Conservation (phyloP, 1,140 invertebrate genomes). For the Apis mellifera region DNA sequence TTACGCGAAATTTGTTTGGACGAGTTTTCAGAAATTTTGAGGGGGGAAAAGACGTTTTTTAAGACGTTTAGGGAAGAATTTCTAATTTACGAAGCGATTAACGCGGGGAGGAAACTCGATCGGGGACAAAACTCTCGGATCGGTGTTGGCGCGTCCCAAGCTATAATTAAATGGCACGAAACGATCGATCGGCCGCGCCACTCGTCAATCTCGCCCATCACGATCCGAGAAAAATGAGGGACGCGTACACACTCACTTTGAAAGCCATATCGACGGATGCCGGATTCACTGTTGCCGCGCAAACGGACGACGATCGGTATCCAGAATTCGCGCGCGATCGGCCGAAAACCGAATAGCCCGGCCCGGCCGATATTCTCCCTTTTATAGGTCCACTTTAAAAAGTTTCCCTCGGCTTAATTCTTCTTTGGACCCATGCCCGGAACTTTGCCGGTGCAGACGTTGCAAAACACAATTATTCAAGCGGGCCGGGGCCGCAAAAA, state of each 20-base stretch:
- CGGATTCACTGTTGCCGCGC: neutral
- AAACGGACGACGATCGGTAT: neutral
- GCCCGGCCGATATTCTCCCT: conserved; percentile 42
- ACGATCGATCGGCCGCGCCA: conserved; percentile 18
- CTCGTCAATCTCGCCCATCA: neutral
- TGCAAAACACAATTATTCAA: conserved; percentile 70
- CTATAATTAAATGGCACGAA: conserved; percentile 33
- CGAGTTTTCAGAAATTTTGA: neutral
- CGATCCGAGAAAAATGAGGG: conserved; percentile 27
- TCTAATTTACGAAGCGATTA: conserved; percentile 18
- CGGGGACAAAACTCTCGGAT: neutral
- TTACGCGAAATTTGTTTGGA: neutral
- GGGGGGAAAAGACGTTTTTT: neutral
- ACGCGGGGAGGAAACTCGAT: conserved; percentile 4
- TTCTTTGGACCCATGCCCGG: conserved; percentile 62
- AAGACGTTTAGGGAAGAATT: conserved; percentile 18
- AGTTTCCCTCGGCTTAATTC: conserved; percentile 63
- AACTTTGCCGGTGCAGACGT: conserved; percentile 54
- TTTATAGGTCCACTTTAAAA: conserved; percentile 63
- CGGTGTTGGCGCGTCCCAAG: neutral
- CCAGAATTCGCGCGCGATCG: conserved; percentile 9
- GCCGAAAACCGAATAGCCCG: conserved; percentile 44
- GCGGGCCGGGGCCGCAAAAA: conserved; percentile 52
- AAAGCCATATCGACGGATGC: conserved; percentile 39
- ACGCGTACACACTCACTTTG: conserved; percentile 56